Evolutionary conservation across 2,888 invertebrate species (phyloP), one percentile per base, ranked within the genome.

Genomic region (Cylindroiulus punctatus): DNA sequence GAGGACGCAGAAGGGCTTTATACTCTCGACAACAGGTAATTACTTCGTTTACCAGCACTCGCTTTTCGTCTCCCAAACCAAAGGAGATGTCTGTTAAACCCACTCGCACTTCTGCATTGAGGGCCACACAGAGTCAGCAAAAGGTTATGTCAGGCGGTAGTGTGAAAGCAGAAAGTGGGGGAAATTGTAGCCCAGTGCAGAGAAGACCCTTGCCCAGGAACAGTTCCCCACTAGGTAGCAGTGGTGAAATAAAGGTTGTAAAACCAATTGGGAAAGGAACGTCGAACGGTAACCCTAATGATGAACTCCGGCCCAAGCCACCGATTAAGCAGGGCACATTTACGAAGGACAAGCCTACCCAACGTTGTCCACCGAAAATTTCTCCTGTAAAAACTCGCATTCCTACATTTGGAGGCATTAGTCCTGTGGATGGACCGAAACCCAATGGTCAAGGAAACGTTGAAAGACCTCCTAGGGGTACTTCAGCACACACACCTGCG

Each of bases 301-400:
- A 81, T 1, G 57, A 84, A 83, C 5, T n/a, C 12, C 92, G 92
- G 88, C 92, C 93, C 0, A 90, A 92, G 86, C 93, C 93, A 0
- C 90, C 95, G 52, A 95, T 95, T 88, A 93, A 97, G 42, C 97
- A 98, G 91, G 96, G 96, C 19, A 98, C 98, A 0, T 98, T 98
- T 90, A 96, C 96, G 0, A 97, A 97, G 91, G 97, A 97, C 89
- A 89, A 90, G n/a, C 88, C 90, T 26, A 88, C 89, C 5, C 87
- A 88, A 87, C 87, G 88, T 82, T 87, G 88, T 86, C 87, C 88
- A 85, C 88, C 88, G n/a, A 88, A 88, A 83, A 88, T 88, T 44
- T 88, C 88, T 44, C 88, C 88, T 30, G 81, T 85, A 5, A 88
- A 88, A 76, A 86, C 86, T 14, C 87, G 87, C 44, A 86, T 85